A percentile compares a stretch with the other conserved stretches of the same genome.
Conservation (phyloP, 2,888 invertebrate species). For the Thymelicus lineola region DNA sequence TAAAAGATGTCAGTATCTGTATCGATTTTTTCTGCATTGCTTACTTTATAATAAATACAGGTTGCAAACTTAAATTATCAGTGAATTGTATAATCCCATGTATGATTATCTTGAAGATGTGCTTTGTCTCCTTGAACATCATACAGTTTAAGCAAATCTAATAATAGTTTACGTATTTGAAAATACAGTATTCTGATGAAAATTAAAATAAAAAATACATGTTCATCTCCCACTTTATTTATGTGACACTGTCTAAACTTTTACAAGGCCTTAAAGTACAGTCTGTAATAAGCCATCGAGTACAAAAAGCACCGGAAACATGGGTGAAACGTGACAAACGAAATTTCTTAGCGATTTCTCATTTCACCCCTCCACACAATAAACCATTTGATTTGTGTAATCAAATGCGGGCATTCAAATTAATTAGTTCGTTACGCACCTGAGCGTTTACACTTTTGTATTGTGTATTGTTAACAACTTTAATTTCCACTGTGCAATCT, state of each 20-base stretch:
- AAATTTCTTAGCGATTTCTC: slow-evolving; percentile 84
- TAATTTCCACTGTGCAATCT: slow-evolving; percentile 19
- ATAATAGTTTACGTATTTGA: too few species aligned
- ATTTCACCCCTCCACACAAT: slow-evolving; percentile 75
- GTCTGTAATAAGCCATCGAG: slow-evolving; percentile 69
- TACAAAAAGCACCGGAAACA: slow-evolving; percentile 78
- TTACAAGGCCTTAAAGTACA: slow-evolving; percentile 21
- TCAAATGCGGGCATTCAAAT: slow-evolving; percentile 84
- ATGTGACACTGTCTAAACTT: slow-evolving; percentile 37
- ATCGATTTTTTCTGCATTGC: too few species aligned
- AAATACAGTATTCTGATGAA: too few species aligned
- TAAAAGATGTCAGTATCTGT: too few species aligned
- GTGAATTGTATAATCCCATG: too few species aligned
- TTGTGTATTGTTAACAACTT: slow-evolving; percentile 49
- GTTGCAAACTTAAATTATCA: too few species aligned
- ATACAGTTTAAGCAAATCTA: too few species aligned
- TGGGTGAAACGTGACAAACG: slow-evolving; percentile 78
- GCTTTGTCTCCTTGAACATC: too few species aligned
- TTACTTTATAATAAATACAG: too few species aligned
- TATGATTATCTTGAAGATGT: too few species aligned
- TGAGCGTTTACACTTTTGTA: slow-evolving; percentile 74
- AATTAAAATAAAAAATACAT: too few species aligned
- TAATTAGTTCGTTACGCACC: slow-evolving; percentile 84
- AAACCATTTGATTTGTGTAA: slow-evolving; percentile 83
- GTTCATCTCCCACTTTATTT: too few species aligned